Percentiles rank a stretch among this genome's conserved stretches.
Evolutionary conservation across 2,888 invertebrate species (phyloP).

Genomic region (Mellilla xanthometata): DNA sequence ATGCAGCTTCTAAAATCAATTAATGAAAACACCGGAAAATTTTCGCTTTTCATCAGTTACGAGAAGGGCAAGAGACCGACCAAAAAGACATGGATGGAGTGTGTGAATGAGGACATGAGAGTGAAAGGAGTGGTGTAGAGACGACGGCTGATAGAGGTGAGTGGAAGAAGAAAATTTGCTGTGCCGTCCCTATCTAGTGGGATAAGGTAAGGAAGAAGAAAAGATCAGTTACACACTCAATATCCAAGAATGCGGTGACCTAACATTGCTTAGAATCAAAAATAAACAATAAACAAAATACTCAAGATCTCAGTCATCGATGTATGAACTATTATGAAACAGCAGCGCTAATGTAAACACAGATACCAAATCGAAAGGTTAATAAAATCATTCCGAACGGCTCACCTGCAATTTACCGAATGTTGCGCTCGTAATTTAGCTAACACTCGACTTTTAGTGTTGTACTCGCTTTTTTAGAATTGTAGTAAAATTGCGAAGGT

Average conservation of each 20-base stretch:
- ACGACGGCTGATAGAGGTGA: no score
- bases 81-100: no score
- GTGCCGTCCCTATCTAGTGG: no score
- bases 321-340: constrained; percentile 54
- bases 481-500: constrained; percentile 63
- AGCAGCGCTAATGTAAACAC: constrained; percentile 54
- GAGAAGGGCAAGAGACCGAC: no score
- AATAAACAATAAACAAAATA: constrained; percentile 27
- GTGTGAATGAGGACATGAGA: no score
- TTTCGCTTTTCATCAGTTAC: no score
- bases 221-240: constrained; percentile 10
- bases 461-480: constrained; percentile 66
- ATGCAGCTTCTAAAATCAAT: no score
- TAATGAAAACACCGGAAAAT: constrained; percentile 1
- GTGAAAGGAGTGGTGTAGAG: no score
- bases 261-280: constrained; percentile 17
- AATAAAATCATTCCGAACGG: constrained; percentile 72
- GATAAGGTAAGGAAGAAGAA: no score
- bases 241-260: constrained; percentile 21
- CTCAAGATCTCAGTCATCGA: constrained; percentile 33
- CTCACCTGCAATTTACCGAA: constrained; percentile 48
- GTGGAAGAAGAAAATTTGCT: no score
- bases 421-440: constrained; percentile 59
- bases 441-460: constrained; percentile 67
- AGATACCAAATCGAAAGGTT: constrained; percentile 54